phyloP scores from a whole-genome alignment of 2,888 invertebrate species.

The Cosmia pyralina region DNA sequence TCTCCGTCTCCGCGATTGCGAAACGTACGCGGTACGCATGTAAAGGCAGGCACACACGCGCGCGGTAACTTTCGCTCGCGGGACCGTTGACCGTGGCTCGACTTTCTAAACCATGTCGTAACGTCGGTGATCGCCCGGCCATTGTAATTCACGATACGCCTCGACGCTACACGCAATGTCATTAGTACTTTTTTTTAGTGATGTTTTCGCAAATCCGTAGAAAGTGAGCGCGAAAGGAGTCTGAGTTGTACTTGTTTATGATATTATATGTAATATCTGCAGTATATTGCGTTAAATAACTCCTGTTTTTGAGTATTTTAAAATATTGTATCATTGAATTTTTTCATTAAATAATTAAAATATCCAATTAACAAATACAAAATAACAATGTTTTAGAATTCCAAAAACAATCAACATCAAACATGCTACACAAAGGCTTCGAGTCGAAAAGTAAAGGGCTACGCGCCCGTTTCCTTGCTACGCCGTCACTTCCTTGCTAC shows the following conservation, averaged over 20 bases:
- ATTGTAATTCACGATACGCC: constrained; percentile 87
- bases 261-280: background rate
- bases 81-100: constrained; percentile 88
- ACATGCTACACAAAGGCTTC: constrained; percentile 13
- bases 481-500: constrained; percentile 48
- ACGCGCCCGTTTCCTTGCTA: constrained; percentile 43
- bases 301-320: too few relatives aligned
- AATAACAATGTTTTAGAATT: background rate
- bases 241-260: constrained; percentile 7
- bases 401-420: constrained; percentile 4
- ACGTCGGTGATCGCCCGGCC: constrained; percentile 84
- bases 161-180: constrained; percentile 85
- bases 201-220: constrained; percentile 83
- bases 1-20: constrained; percentile 67
- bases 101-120: constrained; percentile 89
- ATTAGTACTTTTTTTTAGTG: constrained; percentile 80
- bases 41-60: constrained; percentile 76
- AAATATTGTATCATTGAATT: background rate
- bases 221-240: constrained; percentile 73
- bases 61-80: constrained; percentile 85
- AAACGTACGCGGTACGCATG: constrained; percentile 76
- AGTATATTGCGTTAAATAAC: background rate
- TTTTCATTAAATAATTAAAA: background rate
- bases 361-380: background rate
- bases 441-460: constrained; percentile 28